Evolutionary conservation across 64 coral and sea anemone genomes (phyloP), one percentile per base, ranked within the genome.

Genomic region (Actinia equina): DNA sequence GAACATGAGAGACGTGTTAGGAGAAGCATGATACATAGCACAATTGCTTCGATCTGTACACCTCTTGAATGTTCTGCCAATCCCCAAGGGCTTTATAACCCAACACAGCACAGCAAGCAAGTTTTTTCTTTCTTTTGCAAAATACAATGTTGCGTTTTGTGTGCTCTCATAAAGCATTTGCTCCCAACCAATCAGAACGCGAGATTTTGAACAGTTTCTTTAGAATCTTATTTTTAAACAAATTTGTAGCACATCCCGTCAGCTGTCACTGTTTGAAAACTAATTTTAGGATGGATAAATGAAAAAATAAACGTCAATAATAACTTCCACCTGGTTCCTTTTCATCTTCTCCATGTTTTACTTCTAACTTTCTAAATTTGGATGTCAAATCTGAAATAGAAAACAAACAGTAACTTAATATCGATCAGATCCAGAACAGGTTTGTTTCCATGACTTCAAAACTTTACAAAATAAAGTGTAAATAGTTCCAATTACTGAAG

Each of bases 401-500:
- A 85, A 59, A 61, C 22, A 22, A 7, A n/a, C 19, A 81, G 17
- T 17, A 44, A 79, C 7, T 6, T 49, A 4, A 49, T 4, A 49
- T 49, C 46, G 4, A 49, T 49, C 46, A 45, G 26, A 81, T 22
- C 10, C 3, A 22, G 30, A 23, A 65, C 4, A 52, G 43, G 16
- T 52, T 52, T 22, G 45, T 81, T 81, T 81, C 44, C 78, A 81
- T 81, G 49, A 44, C 78, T 49, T 52, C 78, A 8, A 52, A 51
- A 51, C 25, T 16, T 37, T 37, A 37, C 30, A 37, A 37, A 37
- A 37, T 37, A 37, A 1, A 37, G 30, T 37, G 30, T 37, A 37
- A 37, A 37, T 37, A 37, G 30, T 37, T 1, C 30, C 30, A 84
- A 54, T 91, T 86, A 86, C 69, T 91, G 17, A 59, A 83, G 87